Evolutionary conservation across 2,888 invertebrate genomes (phyloP), one percentile per base, ranked within the genome.

Genomic region (Aspidiotus destructor): DNA sequence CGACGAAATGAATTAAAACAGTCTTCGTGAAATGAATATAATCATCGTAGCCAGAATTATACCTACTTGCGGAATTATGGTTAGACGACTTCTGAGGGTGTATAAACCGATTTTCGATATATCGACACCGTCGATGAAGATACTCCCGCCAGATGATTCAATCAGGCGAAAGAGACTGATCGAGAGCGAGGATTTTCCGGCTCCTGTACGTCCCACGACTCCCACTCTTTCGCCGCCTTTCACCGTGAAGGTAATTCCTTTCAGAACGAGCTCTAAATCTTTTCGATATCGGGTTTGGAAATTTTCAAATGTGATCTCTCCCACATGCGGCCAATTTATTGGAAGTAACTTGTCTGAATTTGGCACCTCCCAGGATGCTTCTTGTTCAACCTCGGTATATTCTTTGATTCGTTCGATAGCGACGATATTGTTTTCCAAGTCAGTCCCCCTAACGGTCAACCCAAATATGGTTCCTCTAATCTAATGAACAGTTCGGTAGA

Each of bases 331-430:
- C 97, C 97, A 97, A 17, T 79, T 53, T 7, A 28, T 8, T 5
- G 67, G 67, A 17, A 67, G 52, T 11, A 82, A 81, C 28, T 55
- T 42, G 28, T 28, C 28, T 5, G 5, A 28, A 28, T 64, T 55
- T 44, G 55, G 17, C 16, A 64, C 15, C 52, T 67, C 15, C 60
- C 60, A 67, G 11, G 60, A 15, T 1, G 67, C 67, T 53, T 67
- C 84, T 76, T 87, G 89, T 64, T 85, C 82, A 0, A 89, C 87
- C 76, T 92, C 93, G 0, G 89, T 87, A 76, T 97, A 98, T 76
- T 98, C 97, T 77, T 95, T 93, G 75, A 97, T 92, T 76, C 98
- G 85, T 79, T 98, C 97, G 1, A 97, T 95, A 3, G 96, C 92
- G 0, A 97, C 96, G 74, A 97, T 94, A 78, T 97, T 97, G 0